Base-by-base conservation (phyloP, 1,140 invertebrate species). In the Papilio aristodemus region DNA sequence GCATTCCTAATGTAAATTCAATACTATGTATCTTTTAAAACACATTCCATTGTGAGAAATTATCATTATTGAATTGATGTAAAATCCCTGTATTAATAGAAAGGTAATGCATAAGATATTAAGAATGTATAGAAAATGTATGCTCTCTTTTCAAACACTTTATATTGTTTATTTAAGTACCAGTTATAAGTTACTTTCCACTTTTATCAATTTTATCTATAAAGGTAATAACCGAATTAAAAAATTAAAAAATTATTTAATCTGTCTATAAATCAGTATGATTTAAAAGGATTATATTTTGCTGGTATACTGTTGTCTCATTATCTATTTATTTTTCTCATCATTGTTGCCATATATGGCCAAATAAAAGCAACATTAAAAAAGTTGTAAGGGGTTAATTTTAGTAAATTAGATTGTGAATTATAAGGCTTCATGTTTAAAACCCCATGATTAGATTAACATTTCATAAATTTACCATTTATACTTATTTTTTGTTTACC, bases 371-470 rank as follows among this genome's bases (percentile, higher is more conserved):
- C 27, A 32, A 32, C 27, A 32, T 32, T 3, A 2, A 32, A 32
- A 32, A 2, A 32, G 6, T 3, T 32, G 27, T 32, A 32, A 39
- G 13, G 4, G 41, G n/a, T 14, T 50, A 22, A 25, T 50, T 50
- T 22, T 22, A 50, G 46, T 25, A 19, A 25, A 25, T 50, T 22
- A 50, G 27, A 32, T 32, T 32, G 6, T 8, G 19, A 50, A 50
- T 50, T 17, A 9, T 50, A 58, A 14, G 13, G 54, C 54, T 32
- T 36, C 46, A 25, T 32, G 54, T 32, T 58, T 60, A 37, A n/a
- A 60, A 60, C 58, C 58, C 58, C 58, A 60, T 38, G 9, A 17
- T 60, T 37, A 38, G 58, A 38, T 9, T 60, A 60, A 60, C 38
- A 60, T 60, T 60, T 60, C 4, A 50, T 50, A 50, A 3, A 50